Conservation (phyloP, 2,113 vertebrate species). For the Cnemophilus loriae region DNA sequence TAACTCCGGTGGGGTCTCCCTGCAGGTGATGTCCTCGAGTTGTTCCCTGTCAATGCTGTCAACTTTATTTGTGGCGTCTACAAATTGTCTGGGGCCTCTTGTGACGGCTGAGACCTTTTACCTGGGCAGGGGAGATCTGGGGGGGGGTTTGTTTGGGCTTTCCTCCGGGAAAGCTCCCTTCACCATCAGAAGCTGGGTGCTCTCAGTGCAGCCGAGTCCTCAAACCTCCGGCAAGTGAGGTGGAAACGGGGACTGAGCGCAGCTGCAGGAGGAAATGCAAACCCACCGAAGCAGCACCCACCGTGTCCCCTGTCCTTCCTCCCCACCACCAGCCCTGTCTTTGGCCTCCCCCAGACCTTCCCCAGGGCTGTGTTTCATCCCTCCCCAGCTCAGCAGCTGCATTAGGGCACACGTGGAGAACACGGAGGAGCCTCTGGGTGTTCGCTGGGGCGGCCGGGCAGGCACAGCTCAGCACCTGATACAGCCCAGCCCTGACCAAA, state of each 20-base stretch:
- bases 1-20: not conserved
- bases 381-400: not conserved
- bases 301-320: not conserved
- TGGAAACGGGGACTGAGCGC: accelerated
- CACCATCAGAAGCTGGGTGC: not conserved
- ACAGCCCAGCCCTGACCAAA: too few species aligned
- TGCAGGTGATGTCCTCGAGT: not conserved
- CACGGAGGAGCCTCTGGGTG: accelerated
- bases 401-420: accelerated
- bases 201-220: accelerated
- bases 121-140: not conserved
- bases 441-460: not conserved
- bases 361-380: not conserved
- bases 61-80: not conserved
- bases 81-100: not conserved
- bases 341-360: not conserved
- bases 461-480: not conserved
- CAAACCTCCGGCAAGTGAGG: accelerated
- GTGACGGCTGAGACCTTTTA: not conserved
- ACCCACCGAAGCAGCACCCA: not conserved
- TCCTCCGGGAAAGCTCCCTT: not conserved
- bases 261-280: not conserved
- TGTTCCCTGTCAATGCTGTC: not conserved
- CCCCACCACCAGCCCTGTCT: not conserved
- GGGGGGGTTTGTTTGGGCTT: not conserved